Percentiles rank a stretch among this genome's conserved stretches.
phyloP scores from a whole-genome alignment of 2,113 vertebrate genomes.

The Eleginops maclovinus region DNA sequence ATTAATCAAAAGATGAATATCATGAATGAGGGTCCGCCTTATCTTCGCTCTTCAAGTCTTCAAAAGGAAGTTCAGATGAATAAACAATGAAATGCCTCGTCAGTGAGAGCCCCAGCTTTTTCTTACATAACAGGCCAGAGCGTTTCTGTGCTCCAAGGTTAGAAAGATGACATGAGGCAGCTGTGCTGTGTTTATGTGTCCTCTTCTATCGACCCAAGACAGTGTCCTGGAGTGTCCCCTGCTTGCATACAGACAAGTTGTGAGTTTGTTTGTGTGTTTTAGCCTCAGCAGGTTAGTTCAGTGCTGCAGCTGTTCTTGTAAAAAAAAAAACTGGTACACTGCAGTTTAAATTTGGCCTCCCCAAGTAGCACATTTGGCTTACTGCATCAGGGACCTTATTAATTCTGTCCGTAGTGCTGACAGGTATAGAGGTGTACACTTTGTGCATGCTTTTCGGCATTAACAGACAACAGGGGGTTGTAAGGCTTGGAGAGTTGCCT shows the following conservation, averaged over 20 bases:
- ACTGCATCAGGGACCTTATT: constrained; percentile 31
- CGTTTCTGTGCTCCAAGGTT: constrained; percentile 34
- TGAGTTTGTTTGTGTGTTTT: constrained; percentile 84
- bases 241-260: constrained; percentile 71
- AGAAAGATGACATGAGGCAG: constrained; percentile 75
- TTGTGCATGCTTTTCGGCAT: constrained; percentile 31
- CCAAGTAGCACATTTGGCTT: constrained; percentile 58
- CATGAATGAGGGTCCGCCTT: background rate
- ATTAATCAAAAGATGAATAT: background rate
- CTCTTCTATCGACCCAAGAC: constrained; percentile 70
- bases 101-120: constrained; percentile 40
- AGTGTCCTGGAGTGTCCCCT: constrained; percentile 73
- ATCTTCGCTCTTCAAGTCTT: background rate
- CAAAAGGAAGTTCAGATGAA: constrained; percentile 15
- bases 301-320: constrained; percentile 81
- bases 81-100: constrained; percentile 11
- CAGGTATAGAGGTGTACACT: constrained; percentile 51
- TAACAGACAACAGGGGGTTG: constrained; percentile 2
- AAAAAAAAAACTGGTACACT: constrained; percentile 66
- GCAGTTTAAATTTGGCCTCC: constrained; percentile 65
- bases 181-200: constrained; percentile 83
- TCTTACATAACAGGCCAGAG: constrained; percentile 60
- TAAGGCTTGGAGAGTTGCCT: constrained; percentile 25
- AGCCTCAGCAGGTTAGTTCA: constrained; percentile 75
- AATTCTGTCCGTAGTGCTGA: constrained; percentile 4